Base-by-base conservation (phyloP, 2,888 invertebrate species). In the Holacanthella duospinosa region DNA sequence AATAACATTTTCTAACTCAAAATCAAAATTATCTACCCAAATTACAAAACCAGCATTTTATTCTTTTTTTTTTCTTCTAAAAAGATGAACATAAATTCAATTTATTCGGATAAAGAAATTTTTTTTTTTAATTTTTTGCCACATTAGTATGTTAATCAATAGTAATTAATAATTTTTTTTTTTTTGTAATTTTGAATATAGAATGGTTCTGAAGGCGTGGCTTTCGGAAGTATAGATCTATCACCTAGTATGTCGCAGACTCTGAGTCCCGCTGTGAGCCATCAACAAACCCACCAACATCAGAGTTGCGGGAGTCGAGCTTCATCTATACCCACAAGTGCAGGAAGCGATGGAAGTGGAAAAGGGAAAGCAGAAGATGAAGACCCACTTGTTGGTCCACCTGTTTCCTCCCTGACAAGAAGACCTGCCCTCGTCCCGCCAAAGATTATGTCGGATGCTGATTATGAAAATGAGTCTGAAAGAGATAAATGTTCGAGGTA, bases 401-500 rank as follows among this genome's bases (percentile, higher is more conserved):
- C 78, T 2, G 76, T 78, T 6, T 76, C 78, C 2, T 77, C 76
- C 2, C 74, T 78, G 53, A 77, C 76, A 43, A 66, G 78, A 4
- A 69, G 79, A 53, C 74, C 77, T 27, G 79, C 79, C 2, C 74
- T 79, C 0, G 77, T 79, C 6, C 78, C 79, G 6, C 78, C 78
- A 3, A 79, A 78, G 69, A 74, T 79, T 21, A 68, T 74, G n/a
- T 69, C 75, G 0, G 73, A 74, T 59, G 71, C 66, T 4, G 74
- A 75, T 63, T 74, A 72, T 43, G 70, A 67, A 28, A 73, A 74
- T 56, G 74, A 74, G 36, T 63, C 68, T 25, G 73, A 73, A n/a
- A 57, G 36, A 12, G 67, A 61, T 27, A 64, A 60, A 44, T 63
- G 55, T 29, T 58, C 58, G 21, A 53, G 59, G 58, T 58, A 24